Percentiles rank a stretch among this genome's conserved stretches.
phyloP scores from a whole-genome alignment of 2,113 vertebrate species.

The Sorex araneus region DNA sequence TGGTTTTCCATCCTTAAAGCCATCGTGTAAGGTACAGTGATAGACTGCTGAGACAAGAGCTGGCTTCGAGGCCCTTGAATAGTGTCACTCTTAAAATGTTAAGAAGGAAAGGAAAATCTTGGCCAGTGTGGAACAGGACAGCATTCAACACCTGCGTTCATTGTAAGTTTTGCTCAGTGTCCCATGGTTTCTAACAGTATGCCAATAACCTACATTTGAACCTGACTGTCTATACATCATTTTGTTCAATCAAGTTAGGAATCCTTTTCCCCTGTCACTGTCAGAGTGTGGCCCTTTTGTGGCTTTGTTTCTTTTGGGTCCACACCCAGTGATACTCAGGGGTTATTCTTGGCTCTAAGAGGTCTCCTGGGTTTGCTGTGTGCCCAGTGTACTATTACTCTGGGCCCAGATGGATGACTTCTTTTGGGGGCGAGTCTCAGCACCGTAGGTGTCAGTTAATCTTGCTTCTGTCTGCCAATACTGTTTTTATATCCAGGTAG shows the following conservation, averaged over 20 bases:
- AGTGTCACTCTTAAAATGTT: background rate
- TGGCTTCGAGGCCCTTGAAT: background rate
- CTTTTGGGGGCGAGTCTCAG: background rate
- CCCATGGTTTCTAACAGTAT: background rate
- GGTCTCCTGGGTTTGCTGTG: too few relatives aligned
- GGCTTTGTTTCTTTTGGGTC: too few relatives aligned
- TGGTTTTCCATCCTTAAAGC: constrained; percentile 80
- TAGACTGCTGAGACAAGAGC: background rate
- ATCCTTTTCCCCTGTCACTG: background rate
- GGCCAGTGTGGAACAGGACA: background rate
- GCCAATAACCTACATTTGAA: background rate
- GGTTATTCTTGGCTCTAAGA: too few relatives aligned
- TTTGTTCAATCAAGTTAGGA: constrained; percentile 8
- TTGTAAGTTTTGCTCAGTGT: background rate
- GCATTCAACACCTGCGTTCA: background rate
- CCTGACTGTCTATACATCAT: background rate
- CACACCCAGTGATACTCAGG: too few relatives aligned
- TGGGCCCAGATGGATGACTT: too few relatives aligned
- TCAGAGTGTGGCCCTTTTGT: too few relatives aligned
- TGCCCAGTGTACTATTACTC: too few relatives aligned
- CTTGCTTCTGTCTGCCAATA: background rate
- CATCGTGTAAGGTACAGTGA: background rate
- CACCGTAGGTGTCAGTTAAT: background rate
- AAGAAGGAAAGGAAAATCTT: background rate
- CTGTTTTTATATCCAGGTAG: background rate